Base-by-base conservation (phyloP, 2,888 invertebrate species). In the Rhyacophila evoluta region DNA sequence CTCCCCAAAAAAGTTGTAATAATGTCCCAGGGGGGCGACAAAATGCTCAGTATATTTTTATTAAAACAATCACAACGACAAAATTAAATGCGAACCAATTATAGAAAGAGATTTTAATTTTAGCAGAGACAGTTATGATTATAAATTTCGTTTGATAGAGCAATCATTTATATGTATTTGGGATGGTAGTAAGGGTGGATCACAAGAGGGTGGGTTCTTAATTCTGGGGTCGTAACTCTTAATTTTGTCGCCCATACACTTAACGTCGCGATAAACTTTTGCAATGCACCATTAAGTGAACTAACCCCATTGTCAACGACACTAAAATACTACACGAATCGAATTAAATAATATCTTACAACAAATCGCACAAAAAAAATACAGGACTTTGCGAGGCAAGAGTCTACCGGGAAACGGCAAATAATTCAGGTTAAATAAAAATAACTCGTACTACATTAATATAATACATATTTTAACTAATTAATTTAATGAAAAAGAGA, bases 231-330 rank as follows among this genome's bases (percentile, higher is more conserved):
- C 55, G 55, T 55, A 55, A 55, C 55, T 55, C 55, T 55, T 55
- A 55, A 55, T 55, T 55, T 55, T 15, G 55, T 55, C 55, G 55
- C 55, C 55, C 55, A 55, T 55, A 55, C 55, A 55, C 55, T 55
- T 55, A 55, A 55, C 55, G 55, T 55, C 55, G 12, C 55, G 55
- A 55, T 55, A 55, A 55, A 55, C 55, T 55, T 55, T 55, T 19
- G 19, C 15, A 19, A 8, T 55, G 55, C 55, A 55, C 55, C 55
- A 15, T 19, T 19, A 55, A 55, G 19, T 55, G 55, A 19, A 8
- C 19, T 10, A 25, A 25, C 55, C 10, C 29, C 6, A 33, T n/a
- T n/a, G n/a, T n/a, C n/a, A n/a, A n/a, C n/a, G n/a, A n/a, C n/a
- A n/a, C n/a, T n/a, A n/a, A n/a, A n/a, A n/a, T n/a, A n/a, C n/a